Evolutionary conservation across 1,140 invertebrate species (phyloP).

Genomic region (Scaptomyza montana): DNA sequence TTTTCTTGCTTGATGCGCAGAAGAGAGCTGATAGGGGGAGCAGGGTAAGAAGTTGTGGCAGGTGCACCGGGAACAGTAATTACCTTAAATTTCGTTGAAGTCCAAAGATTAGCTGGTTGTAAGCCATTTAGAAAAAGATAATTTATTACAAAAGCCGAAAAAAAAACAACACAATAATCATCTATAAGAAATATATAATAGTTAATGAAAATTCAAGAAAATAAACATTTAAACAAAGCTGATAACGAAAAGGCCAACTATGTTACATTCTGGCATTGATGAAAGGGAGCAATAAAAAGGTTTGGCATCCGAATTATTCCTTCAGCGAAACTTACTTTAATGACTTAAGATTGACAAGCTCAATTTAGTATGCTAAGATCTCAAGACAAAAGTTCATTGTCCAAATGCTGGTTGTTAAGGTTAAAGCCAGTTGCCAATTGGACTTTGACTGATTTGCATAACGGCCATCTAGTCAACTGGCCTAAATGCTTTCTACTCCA

Average conservation of each 20-base stretch:
- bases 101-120: background rate
- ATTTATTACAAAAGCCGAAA: background rate
- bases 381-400: background rate
- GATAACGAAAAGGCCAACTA: too few relatives aligned
- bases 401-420: background rate
- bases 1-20: background rate
- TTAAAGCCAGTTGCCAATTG: background rate
- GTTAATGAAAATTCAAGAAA: too few relatives aligned
- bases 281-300: too few relatives aligned
- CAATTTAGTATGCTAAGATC: background rate
- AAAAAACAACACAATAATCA: background rate
- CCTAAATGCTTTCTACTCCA: too few relatives aligned
- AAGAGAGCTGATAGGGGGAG: background rate
- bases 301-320: too few relatives aligned
- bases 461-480: constrained; percentile 34
- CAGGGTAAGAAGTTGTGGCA: background rate
- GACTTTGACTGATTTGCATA: constrained; percentile 60
- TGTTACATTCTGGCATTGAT: too few relatives aligned
- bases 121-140: constrained; percentile 1
- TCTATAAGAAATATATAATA: too few relatives aligned
- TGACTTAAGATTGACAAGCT: background rate
- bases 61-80: background rate
- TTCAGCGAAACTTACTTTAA: too few relatives aligned
- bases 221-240: too few relatives aligned
- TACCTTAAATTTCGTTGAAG: background rate